Conservation (phyloP, 2,888 invertebrate genomes). For the Drosophila anomelani region DNA sequence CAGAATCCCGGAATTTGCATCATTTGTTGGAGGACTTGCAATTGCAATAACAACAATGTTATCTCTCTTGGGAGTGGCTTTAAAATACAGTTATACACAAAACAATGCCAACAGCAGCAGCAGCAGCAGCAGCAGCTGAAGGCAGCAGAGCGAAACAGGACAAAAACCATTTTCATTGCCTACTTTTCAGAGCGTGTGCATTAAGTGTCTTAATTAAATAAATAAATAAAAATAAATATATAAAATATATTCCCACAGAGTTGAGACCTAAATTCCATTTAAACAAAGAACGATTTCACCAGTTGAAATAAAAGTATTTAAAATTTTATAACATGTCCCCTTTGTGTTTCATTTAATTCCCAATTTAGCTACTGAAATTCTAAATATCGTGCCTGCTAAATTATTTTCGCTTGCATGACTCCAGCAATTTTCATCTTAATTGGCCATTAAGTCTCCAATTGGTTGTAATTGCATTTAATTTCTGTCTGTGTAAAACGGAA, state of each 20-base stretch:
- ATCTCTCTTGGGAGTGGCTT: conserved; percentile 70
- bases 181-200: conserved; percentile 62
- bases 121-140: conserved; percentile 9
- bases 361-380: neutral
- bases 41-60: conserved; percentile 15
- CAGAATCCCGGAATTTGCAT: conserved; percentile 12
- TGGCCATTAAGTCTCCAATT: conserved; percentile 6
- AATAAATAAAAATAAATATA: no score
- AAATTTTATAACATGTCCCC: neutral
- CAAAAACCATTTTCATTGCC: conserved; percentile 68
- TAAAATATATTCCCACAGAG: neutral
- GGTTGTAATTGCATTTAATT: conserved; percentile 7
- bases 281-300: no score
- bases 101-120: conserved; percentile 18
- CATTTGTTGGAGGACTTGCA: neutral
- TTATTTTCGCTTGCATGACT: conserved; percentile 13
- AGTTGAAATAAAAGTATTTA: no score
- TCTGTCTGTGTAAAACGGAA: conserved; percentile 11
- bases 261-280: neutral
- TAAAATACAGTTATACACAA: conserved; percentile 49
- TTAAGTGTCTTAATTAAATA: no score
- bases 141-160: conserved; percentile 25
- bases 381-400: neutral
- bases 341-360: neutral
- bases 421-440: conserved; percentile 18